Conservation (phyloP, 2,888 invertebrate genomes). For the Scrobipalpa costella region DNA sequence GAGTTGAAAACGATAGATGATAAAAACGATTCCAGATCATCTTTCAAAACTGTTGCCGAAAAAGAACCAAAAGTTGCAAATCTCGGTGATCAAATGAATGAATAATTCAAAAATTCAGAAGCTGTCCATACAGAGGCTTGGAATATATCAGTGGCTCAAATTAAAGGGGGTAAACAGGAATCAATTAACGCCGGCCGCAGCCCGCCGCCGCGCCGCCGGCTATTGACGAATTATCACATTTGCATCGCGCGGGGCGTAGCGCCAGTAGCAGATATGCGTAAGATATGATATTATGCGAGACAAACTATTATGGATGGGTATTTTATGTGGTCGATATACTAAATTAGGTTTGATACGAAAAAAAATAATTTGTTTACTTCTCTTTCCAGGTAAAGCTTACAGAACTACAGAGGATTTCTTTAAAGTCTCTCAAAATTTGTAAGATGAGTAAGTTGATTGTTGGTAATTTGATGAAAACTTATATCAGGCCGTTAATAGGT, state of each 20-base stretch:
- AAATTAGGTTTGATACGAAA: too few relatives aligned
- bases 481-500: too few relatives aligned
- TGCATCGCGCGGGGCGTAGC: slow-evolving; percentile 33
- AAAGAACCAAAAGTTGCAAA: not conserved
- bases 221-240: slow-evolving; percentile 55
- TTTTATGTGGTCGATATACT: not conserved
- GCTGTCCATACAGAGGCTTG: slow-evolving; percentile 13
- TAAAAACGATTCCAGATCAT: not conserved
- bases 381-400: too few relatives aligned
- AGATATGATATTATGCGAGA: not conserved
- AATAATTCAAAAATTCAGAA: slow-evolving; percentile 47
- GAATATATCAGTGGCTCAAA: slow-evolving; percentile 40
- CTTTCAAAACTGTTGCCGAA: not conserved
- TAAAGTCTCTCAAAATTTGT: too few relatives aligned
- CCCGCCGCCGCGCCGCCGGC: slow-evolving; percentile 43
- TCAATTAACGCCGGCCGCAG: slow-evolving; percentile 58
- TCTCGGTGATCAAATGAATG: slow-evolving; percentile 33
- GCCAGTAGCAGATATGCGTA: slow-evolving; percentile 24
- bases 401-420: too few relatives aligned
- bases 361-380: too few relatives aligned
- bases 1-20: too few relatives aligned
- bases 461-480: too few relatives aligned
- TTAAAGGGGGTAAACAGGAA: slow-evolving; percentile 68
- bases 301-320: not conserved
- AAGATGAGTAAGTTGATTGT: too few relatives aligned